Base-by-base conservation (phyloP, 2,113 vertebrate species). In the Tricholaema leucomelas region DNA sequence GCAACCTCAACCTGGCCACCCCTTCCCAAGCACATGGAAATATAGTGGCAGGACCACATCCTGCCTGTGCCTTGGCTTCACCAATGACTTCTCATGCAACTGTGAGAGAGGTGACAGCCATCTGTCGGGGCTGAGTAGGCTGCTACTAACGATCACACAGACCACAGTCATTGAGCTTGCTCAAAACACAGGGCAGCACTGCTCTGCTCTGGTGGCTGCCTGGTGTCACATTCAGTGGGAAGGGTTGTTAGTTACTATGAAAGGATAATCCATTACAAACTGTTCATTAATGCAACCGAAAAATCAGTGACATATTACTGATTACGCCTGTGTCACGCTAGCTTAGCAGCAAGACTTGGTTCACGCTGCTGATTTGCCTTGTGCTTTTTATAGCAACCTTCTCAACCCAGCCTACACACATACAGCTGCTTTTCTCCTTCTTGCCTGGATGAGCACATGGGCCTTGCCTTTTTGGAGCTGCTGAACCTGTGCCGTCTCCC, bases 251-350 rank as follows among this genome's bases (percentile, higher is more conserved):
- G 69, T 87, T 58, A 85, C 75, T 85, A 20, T 1, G 30, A 89
- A 96, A 91, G 79, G 20, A 38, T 96, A 69, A 95, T 82, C 78
- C 55, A 87, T 94, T 96, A 95, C 87, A 89, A 91, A 95, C 71
- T 67, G 77, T 78, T 92, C 61, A 82, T 78, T 85, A 89, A 93
- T 50, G 42, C 38, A 89, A 70, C 28, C 28, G 50, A 92, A 82
- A 88, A 91, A 87, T 91, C 71, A 59, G 91, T 96, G 84, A 95
- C 81, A 76, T 50, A 90, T 94, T 93, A 92, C 59, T 42, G 66
- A 84, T 63, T 58, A 72, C 3, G 10, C 8, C 28, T 8, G 23
- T 23, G 38, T 46, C 74, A 73, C 3, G 3, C 54, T 33, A 65
- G 50, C 59, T 91, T 3, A 2, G 20, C 0, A 0, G 59, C 35